A percentile compares a stretch with the other conserved stretches of the same genome.
Evolutionary conservation across 2,113 vertebrate genomes (phyloP).

Genomic region (Anolis sagrei): DNA sequence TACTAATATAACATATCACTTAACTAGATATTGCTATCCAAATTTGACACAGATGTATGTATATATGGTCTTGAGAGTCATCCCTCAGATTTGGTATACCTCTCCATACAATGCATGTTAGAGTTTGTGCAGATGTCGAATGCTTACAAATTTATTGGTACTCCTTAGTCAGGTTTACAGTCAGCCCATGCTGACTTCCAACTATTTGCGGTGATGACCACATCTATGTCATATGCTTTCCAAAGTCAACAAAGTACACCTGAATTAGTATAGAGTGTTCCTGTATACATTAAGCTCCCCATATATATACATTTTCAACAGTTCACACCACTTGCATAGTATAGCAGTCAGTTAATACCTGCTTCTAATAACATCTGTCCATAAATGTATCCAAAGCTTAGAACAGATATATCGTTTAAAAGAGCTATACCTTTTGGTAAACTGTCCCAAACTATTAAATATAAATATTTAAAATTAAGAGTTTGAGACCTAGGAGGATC

Average conservation of each 20-base stretch:
- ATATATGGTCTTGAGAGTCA: not conserved
- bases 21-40: not conserved
- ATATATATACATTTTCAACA: not conserved
- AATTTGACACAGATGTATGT: not conserved
- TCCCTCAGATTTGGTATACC: not conserved
- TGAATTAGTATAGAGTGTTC: conserved; percentile 10
- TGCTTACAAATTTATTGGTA: not conserved
- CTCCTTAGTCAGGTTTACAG: not conserved
- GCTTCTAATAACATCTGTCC: not conserved
- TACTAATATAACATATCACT: not conserved
- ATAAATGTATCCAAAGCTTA: not conserved
- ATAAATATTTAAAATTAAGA: not conserved
- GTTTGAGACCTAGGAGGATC: not conserved
- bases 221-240: not conserved
- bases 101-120: not conserved
- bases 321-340: not conserved
- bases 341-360: not conserved
- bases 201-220: not conserved
- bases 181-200: not conserved
- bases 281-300: too few species aligned
- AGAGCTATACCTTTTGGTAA: not conserved
- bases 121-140: too few species aligned
- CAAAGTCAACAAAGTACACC: not conserved
- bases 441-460: not conserved
- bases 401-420: not conserved